Evolutionary conservation across 2,113 vertebrate species (phyloP).

Genomic region (Anoplopoma fimbria): DNA sequence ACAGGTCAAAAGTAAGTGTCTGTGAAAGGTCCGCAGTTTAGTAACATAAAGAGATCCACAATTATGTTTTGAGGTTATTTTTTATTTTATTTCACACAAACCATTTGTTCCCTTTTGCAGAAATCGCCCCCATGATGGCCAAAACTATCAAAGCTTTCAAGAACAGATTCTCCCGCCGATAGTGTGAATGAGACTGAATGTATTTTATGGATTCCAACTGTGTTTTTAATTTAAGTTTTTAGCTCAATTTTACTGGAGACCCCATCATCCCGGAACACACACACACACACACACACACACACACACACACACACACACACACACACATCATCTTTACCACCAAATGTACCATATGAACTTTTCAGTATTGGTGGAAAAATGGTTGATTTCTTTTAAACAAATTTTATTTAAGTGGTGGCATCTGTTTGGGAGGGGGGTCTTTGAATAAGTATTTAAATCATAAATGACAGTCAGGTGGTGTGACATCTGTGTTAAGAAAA

Average conservation of each 20-base stretch:
- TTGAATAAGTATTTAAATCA: conserved; percentile 52
- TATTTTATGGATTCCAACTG: conserved; percentile 66
- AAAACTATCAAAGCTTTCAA: conserved; percentile 99
- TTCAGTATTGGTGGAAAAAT: conserved; percentile 34
- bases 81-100: neutral
- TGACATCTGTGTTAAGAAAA: neutral
- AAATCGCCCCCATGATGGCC: conserved; percentile 99
- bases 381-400: neutral
- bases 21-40: neutral
- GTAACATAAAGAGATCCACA: neutral
- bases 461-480: neutral
- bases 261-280: conserved; percentile 16
- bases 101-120: conserved; percentile 76
- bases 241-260: conserved; percentile 42
- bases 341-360: conserved; percentile 34
- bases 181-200: conserved; percentile 78
- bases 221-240: conserved; percentile 72
- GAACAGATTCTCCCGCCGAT: conserved; percentile 97
- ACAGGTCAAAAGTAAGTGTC: conserved; percentile 93
- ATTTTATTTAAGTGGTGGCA: conserved; percentile 25
- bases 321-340: neutral
- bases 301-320: conserved; percentile 20
- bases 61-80: neutral
- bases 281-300: conserved; percentile 22
- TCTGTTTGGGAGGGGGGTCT: conserved; percentile 7